phyloP scores from a whole-genome alignment of 2,888 invertebrate species.

The Pardosa pseudoannulata region DNA sequence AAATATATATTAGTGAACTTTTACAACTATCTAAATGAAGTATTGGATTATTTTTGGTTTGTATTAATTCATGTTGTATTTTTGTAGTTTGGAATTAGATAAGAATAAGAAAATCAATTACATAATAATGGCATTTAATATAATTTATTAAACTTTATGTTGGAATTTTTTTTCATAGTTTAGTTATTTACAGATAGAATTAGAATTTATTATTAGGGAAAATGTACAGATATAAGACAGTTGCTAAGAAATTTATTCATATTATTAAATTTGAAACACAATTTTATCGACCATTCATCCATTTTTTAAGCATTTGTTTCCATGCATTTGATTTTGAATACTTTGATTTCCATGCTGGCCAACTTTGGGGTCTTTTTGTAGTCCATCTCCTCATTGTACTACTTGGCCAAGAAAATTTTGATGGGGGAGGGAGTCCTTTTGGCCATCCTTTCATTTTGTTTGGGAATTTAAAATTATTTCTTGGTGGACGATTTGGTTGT shows the following conservation, averaged over 20 bases:
- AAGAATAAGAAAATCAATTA: too few relatives aligned
- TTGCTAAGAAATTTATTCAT: background rate
- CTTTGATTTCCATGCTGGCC: slow-evolving; percentile 33
- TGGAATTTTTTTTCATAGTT: too few relatives aligned
- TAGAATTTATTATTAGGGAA: too few relatives aligned
- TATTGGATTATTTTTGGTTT: too few relatives aligned
- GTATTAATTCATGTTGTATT: too few relatives aligned
- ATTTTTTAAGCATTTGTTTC: slow-evolving; percentile 53
- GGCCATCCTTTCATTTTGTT: slow-evolving; percentile 42
- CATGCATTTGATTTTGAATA: slow-evolving; percentile 48
- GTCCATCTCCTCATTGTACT: slow-evolving; percentile 47
- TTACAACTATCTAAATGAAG: too few relatives aligned
- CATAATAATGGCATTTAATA: too few relatives aligned
- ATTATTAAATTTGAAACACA: background rate
- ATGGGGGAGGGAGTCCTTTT: slow-evolving; percentile 29
- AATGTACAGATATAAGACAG: background rate
- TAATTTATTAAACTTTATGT: too few relatives aligned
- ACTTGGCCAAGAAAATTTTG: slow-evolving; percentile 37
- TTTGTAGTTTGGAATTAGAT: too few relatives aligned
- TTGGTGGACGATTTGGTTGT: slow-evolving; percentile 21
- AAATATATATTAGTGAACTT: too few relatives aligned
- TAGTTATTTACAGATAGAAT: too few relatives aligned
- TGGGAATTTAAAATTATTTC: slow-evolving; percentile 18
- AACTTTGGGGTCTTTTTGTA: slow-evolving; percentile 34
- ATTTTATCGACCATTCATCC: slow-evolving; percentile 38